Evolutionary conservation across 1,140 invertebrate species (phyloP), one percentile per base, ranked within the genome.

Genomic region (Penaeus indicus): DNA sequence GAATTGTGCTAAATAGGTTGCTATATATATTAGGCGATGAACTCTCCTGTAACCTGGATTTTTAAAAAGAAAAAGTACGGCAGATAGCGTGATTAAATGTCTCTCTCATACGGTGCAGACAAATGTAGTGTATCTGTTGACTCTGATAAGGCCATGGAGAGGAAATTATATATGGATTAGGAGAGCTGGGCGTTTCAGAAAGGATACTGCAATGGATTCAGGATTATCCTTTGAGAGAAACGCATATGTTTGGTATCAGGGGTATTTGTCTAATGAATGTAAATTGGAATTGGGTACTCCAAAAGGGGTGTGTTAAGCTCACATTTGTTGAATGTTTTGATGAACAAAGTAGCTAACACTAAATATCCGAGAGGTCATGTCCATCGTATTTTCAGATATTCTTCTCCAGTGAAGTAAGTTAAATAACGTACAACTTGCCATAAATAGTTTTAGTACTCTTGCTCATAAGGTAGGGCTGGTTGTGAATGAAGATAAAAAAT

Each of bases 401-500:
- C 63, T 82, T 27, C 8, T 82, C 21, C 60, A 82, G 60, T 62
- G 54, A n/a, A 19, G n/a, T 11, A 5, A 5, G 0, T 25, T 60
- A 61, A 61, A 47, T 0, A 82, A 82, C 21, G 63, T 82, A 61
- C 79, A 82, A 61, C 21, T 62, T 18, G 54, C 79, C 18, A 7
- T 82, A 11, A 63, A 8, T 82, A 47, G 38, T 11, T 27, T 82
- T 16, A 54, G n/a, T 25, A 18, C 60, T 42, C 38, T 82, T n/a
- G 25, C 19, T 82, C 54, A 3, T 27, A n/a, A 47, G n/a, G 3
- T 82, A 11, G 60, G 79, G 19, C 16, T 62, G 22, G n/a, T 82
- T 82, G 79, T 82, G n/a, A 82, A 82, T 82, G 79, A 82, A 62
- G 22, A 32, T n/a, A 32, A 61, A 82, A 62, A 25, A 82, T 60